phyloP scores from a whole-genome alignment of 2,888 invertebrate genomes.

The Lordiphosa andalusiaca region DNA sequence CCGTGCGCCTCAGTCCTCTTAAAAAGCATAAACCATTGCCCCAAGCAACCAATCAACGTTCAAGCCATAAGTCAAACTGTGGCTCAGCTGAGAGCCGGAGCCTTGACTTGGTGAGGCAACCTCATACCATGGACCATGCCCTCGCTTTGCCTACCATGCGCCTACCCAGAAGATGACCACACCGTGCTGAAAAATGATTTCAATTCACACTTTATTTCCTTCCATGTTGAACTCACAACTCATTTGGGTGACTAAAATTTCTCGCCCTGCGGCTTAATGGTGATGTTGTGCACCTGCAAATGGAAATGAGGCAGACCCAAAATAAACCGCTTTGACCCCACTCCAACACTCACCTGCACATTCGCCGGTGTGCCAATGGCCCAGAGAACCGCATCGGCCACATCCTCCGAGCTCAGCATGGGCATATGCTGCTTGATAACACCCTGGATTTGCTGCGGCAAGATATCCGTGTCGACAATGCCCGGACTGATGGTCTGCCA shows the following conservation, averaged over 20 bases:
- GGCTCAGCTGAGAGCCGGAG: no score
- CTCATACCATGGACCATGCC: no score
- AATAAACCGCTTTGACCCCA: neutral
- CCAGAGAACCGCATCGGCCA: constrained; percentile 78
- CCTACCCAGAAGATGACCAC: no score
- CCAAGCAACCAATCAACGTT: no score
- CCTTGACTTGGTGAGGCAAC: no score
- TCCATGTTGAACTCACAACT: no score
- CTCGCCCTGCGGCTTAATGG: constrained; percentile 77
- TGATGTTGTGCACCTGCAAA: constrained; percentile 75
- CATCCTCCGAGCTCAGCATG: constrained; percentile 71
- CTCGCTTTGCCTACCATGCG: no score
- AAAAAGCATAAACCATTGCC: no score
- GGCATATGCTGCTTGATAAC: constrained; percentile 73
- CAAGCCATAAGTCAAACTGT: no score
- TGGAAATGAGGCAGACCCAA: neutral
- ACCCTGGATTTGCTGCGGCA: constrained; percentile 69
- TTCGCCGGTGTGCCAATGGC: constrained; percentile 75
- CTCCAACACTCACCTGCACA: constrained; percentile 68
- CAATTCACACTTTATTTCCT: no score
- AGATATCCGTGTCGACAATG: constrained; percentile 76
- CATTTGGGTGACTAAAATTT: constrained; percentile 55
- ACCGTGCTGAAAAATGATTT: no score
- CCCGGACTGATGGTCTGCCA: constrained; percentile 77
- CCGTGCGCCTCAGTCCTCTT: no score